A percentile compares a stretch with the other conserved stretches of the same genome.
Conservation (phyloP, 2,113 vertebrate genomes). For the Nymphicus hollandicus region DNA sequence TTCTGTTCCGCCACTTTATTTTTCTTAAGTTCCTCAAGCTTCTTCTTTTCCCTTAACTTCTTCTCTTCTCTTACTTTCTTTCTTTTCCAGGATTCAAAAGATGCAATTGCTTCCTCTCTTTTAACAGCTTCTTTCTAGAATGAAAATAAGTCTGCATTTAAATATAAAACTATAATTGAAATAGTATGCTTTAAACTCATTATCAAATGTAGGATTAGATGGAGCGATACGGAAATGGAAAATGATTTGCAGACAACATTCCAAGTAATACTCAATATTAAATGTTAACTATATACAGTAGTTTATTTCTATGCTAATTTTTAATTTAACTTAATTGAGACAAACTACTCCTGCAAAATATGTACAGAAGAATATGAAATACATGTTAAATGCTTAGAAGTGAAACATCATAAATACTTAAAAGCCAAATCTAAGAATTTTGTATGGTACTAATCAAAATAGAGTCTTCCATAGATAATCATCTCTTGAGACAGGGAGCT, state of each 20-base stretch:
- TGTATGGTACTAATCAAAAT: background rate
- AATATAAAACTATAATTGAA: background rate
- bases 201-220: background rate
- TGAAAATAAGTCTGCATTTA: background rate
- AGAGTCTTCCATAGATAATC: background rate
- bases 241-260: background rate
- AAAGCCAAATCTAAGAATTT: background rate
- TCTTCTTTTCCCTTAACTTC: slow-evolving; percentile 75
- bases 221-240: background rate
- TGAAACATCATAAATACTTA: background rate
- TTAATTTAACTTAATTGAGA: background rate
- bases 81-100: slow-evolving; percentile 90
- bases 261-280: background rate
- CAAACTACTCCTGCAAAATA: background rate
- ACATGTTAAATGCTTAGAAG: background rate
- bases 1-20: slow-evolving; percentile 74
- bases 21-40: slow-evolving; percentile 69
- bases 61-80: slow-evolving; percentile 82
- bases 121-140: slow-evolving; percentile 73
- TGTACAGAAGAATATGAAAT: background rate
- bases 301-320: background rate
- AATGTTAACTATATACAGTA: fast-evolving
- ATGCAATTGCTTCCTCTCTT: slow-evolving; percentile 82
- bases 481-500: background rate
- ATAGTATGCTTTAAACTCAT: background rate